A percentile compares a stretch with the other conserved stretches of the same genome.
These are phyloP conservation scores for Sinocyclocheilus anshuiensis DNA, from an alignment of 2,113 vertebrate species.

Conservation along the genomic window DNA sequence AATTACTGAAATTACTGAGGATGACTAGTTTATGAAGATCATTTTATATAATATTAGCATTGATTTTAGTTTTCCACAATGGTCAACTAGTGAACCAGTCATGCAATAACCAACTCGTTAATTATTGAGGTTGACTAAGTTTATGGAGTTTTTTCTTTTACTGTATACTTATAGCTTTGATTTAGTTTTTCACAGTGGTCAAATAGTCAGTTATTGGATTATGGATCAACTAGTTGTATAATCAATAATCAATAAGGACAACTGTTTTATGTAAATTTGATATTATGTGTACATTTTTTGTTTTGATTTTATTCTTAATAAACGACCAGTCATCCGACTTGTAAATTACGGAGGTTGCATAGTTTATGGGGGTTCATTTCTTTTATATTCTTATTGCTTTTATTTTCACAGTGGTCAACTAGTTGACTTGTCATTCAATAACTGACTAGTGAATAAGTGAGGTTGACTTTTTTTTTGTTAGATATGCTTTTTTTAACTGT, in stretches of 20 bases:
- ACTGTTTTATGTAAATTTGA: no score
- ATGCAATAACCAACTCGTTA: not conserved
- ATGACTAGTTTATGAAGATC: no score
- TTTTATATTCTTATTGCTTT: not conserved
- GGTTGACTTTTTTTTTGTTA: not conserved
- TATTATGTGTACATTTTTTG: no score
- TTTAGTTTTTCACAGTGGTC: not conserved
- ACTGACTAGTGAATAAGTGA: not conserved
- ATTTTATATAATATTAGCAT: no score
- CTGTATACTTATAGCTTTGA: not conserved
- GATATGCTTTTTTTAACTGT: not conserved
- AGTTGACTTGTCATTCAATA: not conserved
- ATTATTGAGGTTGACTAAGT: no score
- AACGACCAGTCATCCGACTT: not conserved
- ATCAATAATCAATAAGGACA: no score
- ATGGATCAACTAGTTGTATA: no score
- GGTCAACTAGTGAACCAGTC: not conserved
- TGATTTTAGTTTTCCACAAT: no score
- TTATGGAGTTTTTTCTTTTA: not conserved
- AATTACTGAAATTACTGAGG: no score
- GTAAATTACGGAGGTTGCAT: not conserved
- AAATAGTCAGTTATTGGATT: no score
- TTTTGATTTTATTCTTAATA: not conserved
- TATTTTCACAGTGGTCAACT: not conserved
- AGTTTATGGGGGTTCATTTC: not conserved